Base-by-base conservation (phyloP, 2,113 vertebrate genomes). In the Oxygymnocypris stewartii region DNA sequence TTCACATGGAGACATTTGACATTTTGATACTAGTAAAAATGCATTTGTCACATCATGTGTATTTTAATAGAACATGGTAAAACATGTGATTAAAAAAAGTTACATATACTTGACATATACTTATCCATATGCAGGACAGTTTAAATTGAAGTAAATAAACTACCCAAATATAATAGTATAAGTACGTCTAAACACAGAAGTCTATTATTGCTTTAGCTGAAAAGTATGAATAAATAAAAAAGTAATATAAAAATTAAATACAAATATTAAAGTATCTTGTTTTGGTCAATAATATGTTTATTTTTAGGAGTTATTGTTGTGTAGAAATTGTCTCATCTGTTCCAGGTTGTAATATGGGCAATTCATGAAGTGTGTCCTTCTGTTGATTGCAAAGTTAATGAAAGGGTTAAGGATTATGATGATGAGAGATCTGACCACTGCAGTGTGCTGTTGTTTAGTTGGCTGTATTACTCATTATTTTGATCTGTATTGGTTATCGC, bases 401-500 rank as follows among this genome's bases (percentile, higher is more conserved):
- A 40, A 40, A 67, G 57, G 79, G 40, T 81, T 65, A 12, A 37
- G 51, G 44, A 28, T 67, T 18, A 44, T 47, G 59, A 69, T 51
- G 13, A 28, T 54, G 44, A 78, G 28, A 13, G 54, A 83, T 84
- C 37, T 35, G 81, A 71, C 81, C 81, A 71, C 63, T 69, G 42
- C 61, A 71, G 61, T 82, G 75, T 78, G 76, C 76, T 78, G 44
- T 54, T 51, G 67, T 73, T 74, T 40, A 42, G 49, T 74, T 40
- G 28, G 18, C 47, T 69, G 28, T 51, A 71, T 42, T 59, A 7
- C 67, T 74, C 67, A 73, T 84, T 73, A 84, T 54, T 14, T 59
- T 73, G 82, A 89, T 89, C 69, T 73, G 25, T 76, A 76, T 88
- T 49, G 35, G 49, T 71, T 84, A 75, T 87, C 83, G 57, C 61